Evolutionary conservation across 2,113 vertebrate species (phyloP).

Genomic region (Nibea albiflora): DNA sequence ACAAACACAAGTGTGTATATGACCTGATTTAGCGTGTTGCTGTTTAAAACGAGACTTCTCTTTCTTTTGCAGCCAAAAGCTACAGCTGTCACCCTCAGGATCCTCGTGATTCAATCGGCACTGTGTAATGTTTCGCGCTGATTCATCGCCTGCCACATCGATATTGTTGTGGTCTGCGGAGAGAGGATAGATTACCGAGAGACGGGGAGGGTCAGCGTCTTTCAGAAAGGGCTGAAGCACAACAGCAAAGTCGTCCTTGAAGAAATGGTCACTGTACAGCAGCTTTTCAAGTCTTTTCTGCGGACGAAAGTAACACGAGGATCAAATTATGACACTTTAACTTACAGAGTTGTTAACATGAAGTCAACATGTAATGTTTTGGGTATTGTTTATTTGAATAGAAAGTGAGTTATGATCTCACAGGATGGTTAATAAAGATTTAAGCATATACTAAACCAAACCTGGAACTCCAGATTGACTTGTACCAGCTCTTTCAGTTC

Average conservation of each 20-base stretch:
- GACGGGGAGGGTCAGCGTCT: constrained; percentile 79
- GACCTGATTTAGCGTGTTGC: not conserved
- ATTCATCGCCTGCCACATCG: constrained; percentile 21
- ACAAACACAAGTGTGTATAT: not conserved
- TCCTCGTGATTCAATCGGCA: constrained; percentile 25
- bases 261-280: constrained; percentile 80
- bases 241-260: constrained; percentile 84
- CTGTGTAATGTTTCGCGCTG: not conserved
- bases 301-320: not conserved
- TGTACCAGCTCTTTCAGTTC: constrained; percentile 83
- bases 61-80: not conserved
- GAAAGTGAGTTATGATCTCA: not conserved
- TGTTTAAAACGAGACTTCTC: constrained; percentile 7
- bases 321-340: not conserved
- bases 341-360: not conserved
- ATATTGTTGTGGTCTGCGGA: not conserved
- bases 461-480: constrained; percentile 86
- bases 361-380: not conserved
- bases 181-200: constrained; percentile 71
- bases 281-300: constrained; percentile 83
- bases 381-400: not conserved
- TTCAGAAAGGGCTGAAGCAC: constrained; percentile 87
- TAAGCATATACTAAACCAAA: constrained; percentile 25
- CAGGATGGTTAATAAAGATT: not conserved
- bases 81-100: constrained; percentile 22